These are phyloP conservation scores for Notolabrus celidotus DNA, from an alignment of 2,797 vertebrate genomes.

Conservation along the genomic window DNA sequence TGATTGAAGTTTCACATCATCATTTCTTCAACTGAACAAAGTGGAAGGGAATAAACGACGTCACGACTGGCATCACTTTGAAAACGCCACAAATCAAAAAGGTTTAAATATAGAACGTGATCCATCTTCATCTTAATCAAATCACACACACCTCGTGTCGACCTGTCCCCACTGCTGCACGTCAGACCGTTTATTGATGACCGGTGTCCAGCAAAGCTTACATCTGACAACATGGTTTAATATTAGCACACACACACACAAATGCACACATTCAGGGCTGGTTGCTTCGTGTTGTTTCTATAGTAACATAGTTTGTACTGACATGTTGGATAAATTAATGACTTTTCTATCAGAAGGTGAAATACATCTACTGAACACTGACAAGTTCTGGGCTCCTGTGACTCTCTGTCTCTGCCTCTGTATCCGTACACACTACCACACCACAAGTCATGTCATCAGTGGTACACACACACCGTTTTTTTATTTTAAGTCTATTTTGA, in stretches of 20 bases:
- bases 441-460: no score
- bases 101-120: slow-evolving; percentile 10
- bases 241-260: neutral
- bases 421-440: no score
- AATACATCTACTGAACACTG: slow-evolving; percentile 15
- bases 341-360: slow-evolving; percentile 34
- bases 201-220: slow-evolving; percentile 14
- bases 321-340: slow-evolving; percentile 45
- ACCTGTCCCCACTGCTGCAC: neutral
- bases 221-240: slow-evolving; percentile 17
- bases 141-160: neutral
- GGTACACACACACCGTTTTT: no score
- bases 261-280: slow-evolving; percentile 2
- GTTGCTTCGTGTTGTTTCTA: slow-evolving; percentile 48
- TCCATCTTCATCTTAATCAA: slow-evolving; percentile 12
- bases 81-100: neutral
- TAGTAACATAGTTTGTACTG: slow-evolving; percentile 37
- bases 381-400: neutral
- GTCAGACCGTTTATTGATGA: slow-evolving; percentile 11
- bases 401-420: no score
- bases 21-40: no score
- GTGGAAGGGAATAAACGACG: no score
- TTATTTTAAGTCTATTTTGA: no score
- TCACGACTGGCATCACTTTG: no score
- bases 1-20: no score